A percentile compares a stretch with the other conserved stretches of the same genome.
Evolutionary conservation across 2,888 invertebrate species (phyloP).

Genomic region (Nipponacmea schrenckii): DNA sequence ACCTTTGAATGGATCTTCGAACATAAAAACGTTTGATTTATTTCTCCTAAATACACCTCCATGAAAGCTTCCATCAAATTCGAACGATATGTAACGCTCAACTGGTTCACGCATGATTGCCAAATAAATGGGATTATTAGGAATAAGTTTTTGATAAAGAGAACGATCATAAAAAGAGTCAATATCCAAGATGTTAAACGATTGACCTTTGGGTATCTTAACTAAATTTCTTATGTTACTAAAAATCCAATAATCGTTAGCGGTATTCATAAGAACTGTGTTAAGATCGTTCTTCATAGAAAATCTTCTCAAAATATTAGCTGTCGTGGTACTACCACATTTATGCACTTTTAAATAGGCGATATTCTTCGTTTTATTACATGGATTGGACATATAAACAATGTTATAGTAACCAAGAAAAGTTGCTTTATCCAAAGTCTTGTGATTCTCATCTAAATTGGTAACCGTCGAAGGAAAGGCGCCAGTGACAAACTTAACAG

Average conservation of each 20-base stretch:
- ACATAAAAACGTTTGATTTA: background rate
- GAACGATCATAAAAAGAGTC: background rate
- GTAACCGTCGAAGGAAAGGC: too few species aligned
- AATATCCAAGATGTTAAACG: background rate
- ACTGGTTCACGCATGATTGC: background rate
- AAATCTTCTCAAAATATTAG: background rate
- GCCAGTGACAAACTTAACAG: too few species aligned
- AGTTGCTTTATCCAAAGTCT: too few species aligned
- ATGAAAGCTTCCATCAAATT: background rate
- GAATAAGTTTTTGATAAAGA: background rate
- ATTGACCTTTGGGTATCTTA: background rate
- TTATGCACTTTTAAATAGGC: background rate
- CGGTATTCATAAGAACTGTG: background rate
- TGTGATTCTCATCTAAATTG: too few species aligned
- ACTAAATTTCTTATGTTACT: background rate
- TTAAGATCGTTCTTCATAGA: background rate
- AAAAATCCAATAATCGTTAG: background rate
- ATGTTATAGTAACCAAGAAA: too few species aligned
- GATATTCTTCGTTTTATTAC: background rate
- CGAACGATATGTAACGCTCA: background rate
- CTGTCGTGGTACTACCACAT: background rate
- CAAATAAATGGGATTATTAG: background rate
- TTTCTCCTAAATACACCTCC: background rate
- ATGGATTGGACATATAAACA: background rate
- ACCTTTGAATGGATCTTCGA: background rate